A percentile compares a stretch with the other conserved stretches of the same genome.
These are phyloP conservation scores for Rhinoraja longicauda DNA, from an alignment of 2,797 vertebrate species.

Conservation along the genomic window DNA sequence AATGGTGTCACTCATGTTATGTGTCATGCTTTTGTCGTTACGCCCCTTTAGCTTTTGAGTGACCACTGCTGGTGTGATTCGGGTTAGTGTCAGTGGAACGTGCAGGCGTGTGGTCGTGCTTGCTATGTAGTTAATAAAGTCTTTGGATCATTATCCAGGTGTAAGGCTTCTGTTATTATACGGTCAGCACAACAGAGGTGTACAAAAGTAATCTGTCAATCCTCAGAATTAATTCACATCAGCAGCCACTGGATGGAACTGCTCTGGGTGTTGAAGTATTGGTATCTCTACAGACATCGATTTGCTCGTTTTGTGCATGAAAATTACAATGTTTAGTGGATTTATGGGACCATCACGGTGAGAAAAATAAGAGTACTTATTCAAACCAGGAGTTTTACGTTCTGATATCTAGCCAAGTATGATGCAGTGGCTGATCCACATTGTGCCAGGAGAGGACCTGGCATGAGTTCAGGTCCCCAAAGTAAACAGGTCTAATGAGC, in stretches of 20 bases:
- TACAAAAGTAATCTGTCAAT: not conserved
- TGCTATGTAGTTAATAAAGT: too few relatives aligned
- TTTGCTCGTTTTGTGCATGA: not conserved
- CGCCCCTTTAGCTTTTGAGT: too few relatives aligned
- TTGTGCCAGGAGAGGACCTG: not conserved
- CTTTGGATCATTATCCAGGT: too few relatives aligned
- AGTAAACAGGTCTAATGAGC: constrained; percentile 26
- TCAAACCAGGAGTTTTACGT: not conserved
- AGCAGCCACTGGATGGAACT: not conserved
- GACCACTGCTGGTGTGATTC: too few relatives aligned
- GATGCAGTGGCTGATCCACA: not conserved
- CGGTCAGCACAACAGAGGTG: too few relatives aligned
- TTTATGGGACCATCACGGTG: not conserved
- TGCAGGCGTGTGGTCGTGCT: too few relatives aligned
- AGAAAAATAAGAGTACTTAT: not conserved
- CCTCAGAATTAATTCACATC: not conserved
- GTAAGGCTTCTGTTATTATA: too few relatives aligned
- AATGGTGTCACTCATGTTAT: too few relatives aligned
- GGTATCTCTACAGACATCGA: not conserved
- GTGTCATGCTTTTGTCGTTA: too few relatives aligned
- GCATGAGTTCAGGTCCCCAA: constrained; percentile 14
- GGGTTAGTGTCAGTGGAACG: too few relatives aligned
- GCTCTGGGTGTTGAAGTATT: not conserved
- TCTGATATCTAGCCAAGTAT: not conserved
- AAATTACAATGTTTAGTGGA: not conserved